Conservation (phyloP, 2,113 vertebrate species). For the Naja naja region DNA sequence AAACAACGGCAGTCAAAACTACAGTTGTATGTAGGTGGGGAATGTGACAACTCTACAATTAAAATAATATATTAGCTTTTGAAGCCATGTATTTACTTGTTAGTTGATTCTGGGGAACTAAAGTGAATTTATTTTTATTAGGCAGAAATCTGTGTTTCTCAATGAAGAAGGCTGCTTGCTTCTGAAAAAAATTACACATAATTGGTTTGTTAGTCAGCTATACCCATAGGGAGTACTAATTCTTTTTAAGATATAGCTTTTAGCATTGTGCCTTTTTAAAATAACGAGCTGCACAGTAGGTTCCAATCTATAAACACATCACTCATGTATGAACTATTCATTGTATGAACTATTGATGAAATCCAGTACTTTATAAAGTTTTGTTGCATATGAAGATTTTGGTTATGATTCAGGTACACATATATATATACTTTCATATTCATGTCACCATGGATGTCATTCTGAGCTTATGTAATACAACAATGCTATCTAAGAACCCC, state of each 20-base stretch:
- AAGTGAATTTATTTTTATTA: neutral
- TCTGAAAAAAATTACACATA: neutral
- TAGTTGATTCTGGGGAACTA: neutral
- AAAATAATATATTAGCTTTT: neutral
- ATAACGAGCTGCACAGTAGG: neutral
- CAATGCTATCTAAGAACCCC: neutral
- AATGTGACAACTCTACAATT: neutral
- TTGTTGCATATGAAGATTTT: neutral
- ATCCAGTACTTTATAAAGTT: neutral
- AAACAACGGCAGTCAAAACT: neutral
- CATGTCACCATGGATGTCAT: neutral
- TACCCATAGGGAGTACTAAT: neutral
- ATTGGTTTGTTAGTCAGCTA: neutral
- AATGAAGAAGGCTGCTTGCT: neutral
- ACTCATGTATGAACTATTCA: neutral
- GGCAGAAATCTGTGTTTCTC: neutral
- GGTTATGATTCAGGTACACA: neutral
- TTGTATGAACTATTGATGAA: neutral
- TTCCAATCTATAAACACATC: neutral
- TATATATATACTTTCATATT: neutral
- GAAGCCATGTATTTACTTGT: neutral
- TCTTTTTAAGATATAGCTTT: neutral
- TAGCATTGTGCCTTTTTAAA: neutral
- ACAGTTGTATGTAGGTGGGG: neutral
- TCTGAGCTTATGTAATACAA: neutral